Evolutionary conservation across 1,140 invertebrate species (phyloP), one percentile per base, ranked within the genome.

Genomic region (Drosophila busckii): DNA sequence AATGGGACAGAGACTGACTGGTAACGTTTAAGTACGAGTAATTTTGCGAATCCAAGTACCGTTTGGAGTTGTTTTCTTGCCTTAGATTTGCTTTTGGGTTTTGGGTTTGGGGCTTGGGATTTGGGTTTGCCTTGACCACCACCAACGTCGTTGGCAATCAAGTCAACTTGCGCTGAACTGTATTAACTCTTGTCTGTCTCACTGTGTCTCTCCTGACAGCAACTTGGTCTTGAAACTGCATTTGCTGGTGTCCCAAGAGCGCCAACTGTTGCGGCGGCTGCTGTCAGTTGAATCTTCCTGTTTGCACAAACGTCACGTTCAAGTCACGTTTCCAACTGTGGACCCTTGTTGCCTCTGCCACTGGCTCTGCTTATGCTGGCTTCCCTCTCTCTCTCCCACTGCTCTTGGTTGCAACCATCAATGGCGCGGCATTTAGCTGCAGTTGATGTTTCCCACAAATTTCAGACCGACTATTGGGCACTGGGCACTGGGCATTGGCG

Each of bases 371-470:
- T n/a, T n/a, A n/a, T n/a, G n/a, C n/a, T n/a, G n/a, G n/a, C n/a
- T n/a, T n/a, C n/a, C n/a, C n/a, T n/a, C n/a, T n/a, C n/a, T n/a
- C n/a, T n/a, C n/a, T n/a, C n/a, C n/a, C n/a, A n/a, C n/a, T n/a
- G n/a, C n/a, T n/a, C n/a, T n/a, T n/a, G n/a, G n/a, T n/a, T n/a
- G n/a, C n/a, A n/a, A n/a, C n/a, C 56, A 61, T 61, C 58, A 61
- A 61, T 61, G 58, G 34, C 15, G 22, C 41, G 42, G 73, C 56
- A 66, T 53, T 68, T 76, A 55, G 73, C 44, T 65, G 48, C 62
- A 80, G 68, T 68, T 80, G 73, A 80, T 82, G 73, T 80, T 82
- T 82, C 75, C 75, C 75, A 82, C 75, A 82, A 82, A 82, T 82
- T 80, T 83, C 53, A 82, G 64, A 64, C 53, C 71, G 73, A 54